Evolutionary conservation across 2,888 invertebrate species (phyloP).

Genomic region (Leptura quadrifasciata): DNA sequence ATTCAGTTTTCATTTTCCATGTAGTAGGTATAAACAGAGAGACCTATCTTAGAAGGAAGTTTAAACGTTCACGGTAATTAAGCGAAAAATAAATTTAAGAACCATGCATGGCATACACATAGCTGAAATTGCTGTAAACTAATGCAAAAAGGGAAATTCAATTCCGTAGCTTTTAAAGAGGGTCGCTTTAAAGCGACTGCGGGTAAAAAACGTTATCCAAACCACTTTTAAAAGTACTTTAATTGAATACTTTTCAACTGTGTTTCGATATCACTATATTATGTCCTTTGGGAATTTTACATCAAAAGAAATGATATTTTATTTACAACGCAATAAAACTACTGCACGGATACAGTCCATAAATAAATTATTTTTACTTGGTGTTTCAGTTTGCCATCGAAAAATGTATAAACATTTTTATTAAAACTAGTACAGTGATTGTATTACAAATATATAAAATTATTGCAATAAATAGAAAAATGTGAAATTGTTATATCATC

Average conservation of each 20-base stretch:
- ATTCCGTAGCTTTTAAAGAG: slow-evolving; percentile 43
- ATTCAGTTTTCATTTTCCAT: no score
- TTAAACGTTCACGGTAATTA: slow-evolving; percentile 34
- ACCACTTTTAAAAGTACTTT: slow-evolving; percentile 50
- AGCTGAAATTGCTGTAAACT: slow-evolving; percentile 31
- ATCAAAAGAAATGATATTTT: slow-evolving; percentile 17
- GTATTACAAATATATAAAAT: no score
- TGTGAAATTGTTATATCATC: no score
- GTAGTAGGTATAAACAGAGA: slow-evolving; percentile 7
- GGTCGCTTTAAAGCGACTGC: slow-evolving; percentile 37
- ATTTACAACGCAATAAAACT: slow-evolving; percentile 26
- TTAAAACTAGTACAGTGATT: no score
- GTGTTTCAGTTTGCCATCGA: neutral
- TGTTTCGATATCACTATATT: slow-evolving; percentile 36
- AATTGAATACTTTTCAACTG: slow-evolving; percentile 49
- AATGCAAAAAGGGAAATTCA: slow-evolving; percentile 41
- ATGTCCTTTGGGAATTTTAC: slow-evolving; percentile 42
- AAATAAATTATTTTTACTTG: slow-evolving; percentile 20
- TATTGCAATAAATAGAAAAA: no score
- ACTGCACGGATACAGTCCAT: neutral
- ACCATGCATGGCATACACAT: slow-evolving; percentile 33
- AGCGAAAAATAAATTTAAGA: slow-evolving; percentile 39
- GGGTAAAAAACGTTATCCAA: slow-evolving; percentile 33
- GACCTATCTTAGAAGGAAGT: slow-evolving; percentile 15
- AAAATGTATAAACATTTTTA: no score